Base-by-base conservation (phyloP, 2,113 vertebrate species). In the Globicephala melas region DNA sequence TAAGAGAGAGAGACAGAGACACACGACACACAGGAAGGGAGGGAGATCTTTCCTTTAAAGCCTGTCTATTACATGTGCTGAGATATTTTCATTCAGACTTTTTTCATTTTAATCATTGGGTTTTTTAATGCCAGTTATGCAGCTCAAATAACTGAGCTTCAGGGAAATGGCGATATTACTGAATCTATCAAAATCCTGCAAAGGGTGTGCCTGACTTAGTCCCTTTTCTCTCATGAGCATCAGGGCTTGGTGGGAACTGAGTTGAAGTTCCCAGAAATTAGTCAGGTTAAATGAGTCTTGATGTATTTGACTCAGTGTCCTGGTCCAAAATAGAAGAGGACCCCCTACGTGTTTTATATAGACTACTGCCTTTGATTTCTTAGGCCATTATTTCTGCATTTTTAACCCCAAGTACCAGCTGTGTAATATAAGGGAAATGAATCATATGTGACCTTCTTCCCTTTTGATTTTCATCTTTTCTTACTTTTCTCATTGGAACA, bases 381-480 rank as follows among this genome's bases (percentile, higher is more conserved):
- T 77, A 76, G 86, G 31, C 80, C 92, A 53, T 95, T 96, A 93
- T 89, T 65, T 97, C 36, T 90, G 63, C 85, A 50, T 97, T 94
- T 97, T 96, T 94, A 89, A 95, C 96, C 87, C 76, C 67, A 91
- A 82, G 55, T 85, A 41, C 60, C 38, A 96, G 70, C 80, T 95
- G 58, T n/a, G 53, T 96, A 86, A 53, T 93, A 36, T 77, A 95
- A 77, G 76, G n/a, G 17, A 73, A 93, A 50, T 93, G 60, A 89
- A 76, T 96, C 74, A 58, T 81, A 31, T 73, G 71, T 86, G 76
- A 89, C 74, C 58, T 80, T 96, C 96, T 91, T 83, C 81, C 63
- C 74, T 85, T 93, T 89, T 84, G 50, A 60, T 96, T 94, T 96
- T 92, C 65, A n/a, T 84, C 82, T 86, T 88, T 88, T 86, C 76